Conservation (phyloP, 2,113 vertebrate genomes). For the Corvus cornix region DNA sequence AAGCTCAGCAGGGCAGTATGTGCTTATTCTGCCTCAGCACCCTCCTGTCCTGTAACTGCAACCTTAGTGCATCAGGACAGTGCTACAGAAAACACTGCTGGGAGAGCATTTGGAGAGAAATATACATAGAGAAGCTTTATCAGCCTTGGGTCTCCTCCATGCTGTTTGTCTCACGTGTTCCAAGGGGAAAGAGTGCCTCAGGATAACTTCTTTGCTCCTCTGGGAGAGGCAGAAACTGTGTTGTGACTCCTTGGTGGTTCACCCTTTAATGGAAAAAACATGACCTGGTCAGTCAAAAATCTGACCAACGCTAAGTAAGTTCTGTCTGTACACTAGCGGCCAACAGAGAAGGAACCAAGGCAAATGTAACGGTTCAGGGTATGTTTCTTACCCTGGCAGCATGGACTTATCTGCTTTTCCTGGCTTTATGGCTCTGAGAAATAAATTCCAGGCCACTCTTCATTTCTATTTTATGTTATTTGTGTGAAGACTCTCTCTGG, state of each 20-base stretch:
- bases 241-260: background rate
- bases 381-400: background rate
- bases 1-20: background rate
- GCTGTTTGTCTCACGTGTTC: background rate
- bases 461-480: background rate
- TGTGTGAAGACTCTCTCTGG: background rate
- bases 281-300: background rate
- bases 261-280: background rate
- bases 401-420: background rate
- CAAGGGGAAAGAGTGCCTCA: background rate
- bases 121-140: background rate
- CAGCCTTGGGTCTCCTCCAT: background rate
- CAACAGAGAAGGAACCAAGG: rapidly evolving
- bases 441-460: background rate
- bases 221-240: background rate
- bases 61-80: no score
- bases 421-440: background rate
- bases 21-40: background rate
- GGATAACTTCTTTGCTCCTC: background rate
- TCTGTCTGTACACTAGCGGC: background rate
- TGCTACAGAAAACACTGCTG: background rate
- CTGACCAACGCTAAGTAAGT: background rate
- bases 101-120: background rate
- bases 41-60: background rate
- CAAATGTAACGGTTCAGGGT: background rate